Base-by-base conservation (phyloP, 2,797 vertebrate species). In the Sebastes baramenuke region DNA sequence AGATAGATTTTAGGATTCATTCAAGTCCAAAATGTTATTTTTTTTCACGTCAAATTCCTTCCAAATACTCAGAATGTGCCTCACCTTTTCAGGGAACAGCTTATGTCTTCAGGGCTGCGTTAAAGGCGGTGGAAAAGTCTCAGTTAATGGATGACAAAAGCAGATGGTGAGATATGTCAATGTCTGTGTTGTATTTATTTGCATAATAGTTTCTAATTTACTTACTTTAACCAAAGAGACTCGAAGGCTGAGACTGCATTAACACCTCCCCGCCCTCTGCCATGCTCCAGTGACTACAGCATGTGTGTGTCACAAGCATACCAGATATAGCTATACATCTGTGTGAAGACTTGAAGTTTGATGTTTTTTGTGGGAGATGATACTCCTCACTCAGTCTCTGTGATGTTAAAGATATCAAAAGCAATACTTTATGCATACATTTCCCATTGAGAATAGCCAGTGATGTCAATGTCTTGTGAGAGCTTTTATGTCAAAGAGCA, bases 171-270 rank as follows among this genome's bases (percentile, higher is more conserved):
- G 3, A 29, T 55, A 7, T 9, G 18, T 72, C 12, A 8, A 36
- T 36, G 11, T 36, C 34, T 84, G 12, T 22, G 2, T 42, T 59
- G 8, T 64, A 87, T 42, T 42, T 46, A 46, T 89, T 86, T 86
- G 76, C 72, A 89, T 83, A 67, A 9, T 61, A 60, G 67, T 64
- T 75, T 82, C 36, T 58, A 10, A 81, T 89, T 89, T 88, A 87
- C 75, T 60, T 66, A 22, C 12, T 42, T 16, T 46, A 69, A 73
- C 20, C 34, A 73, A 69, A 84, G 72, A 76, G 75, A 88, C 56
- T 25, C 20, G 8, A 25, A 25, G 72, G n/a, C 66, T 58, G 32
- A 76, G 67, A 14, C 54, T 58, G 14, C 8, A 20, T 55, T 29
- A 16, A 46, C 79, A 24, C 56, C 77, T 42, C 83, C 59, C 70